Conservation (phyloP, 2,113 vertebrate genomes). For the Poeciliopsis turrubarensis region DNA sequence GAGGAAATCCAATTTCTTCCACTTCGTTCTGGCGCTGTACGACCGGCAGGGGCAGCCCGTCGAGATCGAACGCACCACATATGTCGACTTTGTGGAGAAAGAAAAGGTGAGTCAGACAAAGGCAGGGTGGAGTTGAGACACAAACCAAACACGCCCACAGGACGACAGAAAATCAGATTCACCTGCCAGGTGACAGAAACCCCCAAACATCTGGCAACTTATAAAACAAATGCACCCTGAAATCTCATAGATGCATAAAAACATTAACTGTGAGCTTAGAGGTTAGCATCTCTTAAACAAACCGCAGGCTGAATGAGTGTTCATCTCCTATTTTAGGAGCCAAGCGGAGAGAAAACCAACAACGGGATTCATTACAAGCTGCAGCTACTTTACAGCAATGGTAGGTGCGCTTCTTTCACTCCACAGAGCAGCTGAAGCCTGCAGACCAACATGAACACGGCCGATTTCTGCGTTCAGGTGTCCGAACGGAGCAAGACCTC, state of each 20-base stretch:
- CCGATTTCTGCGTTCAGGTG: constrained; percentile 45
- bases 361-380: constrained; percentile 75
- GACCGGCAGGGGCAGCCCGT: constrained; percentile 92
- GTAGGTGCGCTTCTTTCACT: constrained; percentile 36
- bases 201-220: background rate
- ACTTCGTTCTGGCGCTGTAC: constrained; percentile 88
- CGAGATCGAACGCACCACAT: constrained; percentile 89
- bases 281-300: background rate
- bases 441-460: background rate
- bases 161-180: too few relatives aligned
- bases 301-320: background rate
- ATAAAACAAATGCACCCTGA: background rate
- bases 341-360: constrained; percentile 70
- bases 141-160: constrained; percentile 10
- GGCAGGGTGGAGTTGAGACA: background rate
- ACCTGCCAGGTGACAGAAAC: background rate
- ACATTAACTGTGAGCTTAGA: background rate
- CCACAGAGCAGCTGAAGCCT: background rate
- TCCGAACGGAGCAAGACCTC: constrained; percentile 68
- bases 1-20: constrained; percentile 78
- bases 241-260: background rate
- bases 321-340: constrained; percentile 58
- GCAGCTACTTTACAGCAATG: constrained; percentile 72
- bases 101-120: constrained; percentile 74
- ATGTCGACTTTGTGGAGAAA: constrained; percentile 86